These are phyloP conservation scores for Mellivora capensis DNA, from an alignment of 2,113 vertebrate genomes.

Conservation along the genomic window DNA sequence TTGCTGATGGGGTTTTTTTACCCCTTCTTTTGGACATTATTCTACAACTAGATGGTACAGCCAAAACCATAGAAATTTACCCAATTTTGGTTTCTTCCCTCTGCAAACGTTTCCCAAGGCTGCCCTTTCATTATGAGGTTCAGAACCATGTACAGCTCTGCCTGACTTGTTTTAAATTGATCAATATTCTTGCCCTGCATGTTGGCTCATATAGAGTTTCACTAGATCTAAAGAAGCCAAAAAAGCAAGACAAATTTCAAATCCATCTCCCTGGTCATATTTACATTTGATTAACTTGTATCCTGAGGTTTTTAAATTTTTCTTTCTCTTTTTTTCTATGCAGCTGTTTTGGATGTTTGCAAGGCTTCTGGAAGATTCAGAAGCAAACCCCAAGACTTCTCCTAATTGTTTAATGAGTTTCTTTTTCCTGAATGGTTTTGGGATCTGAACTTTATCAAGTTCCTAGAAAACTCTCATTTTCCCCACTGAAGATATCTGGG, in stretches of 20 bases:
- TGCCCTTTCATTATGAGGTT: not conserved
- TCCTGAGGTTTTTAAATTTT: not conserved
- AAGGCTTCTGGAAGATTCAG: not conserved
- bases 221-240: not conserved
- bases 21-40: not conserved
- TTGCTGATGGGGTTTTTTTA: not conserved
- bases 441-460: not conserved
- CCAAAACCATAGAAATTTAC: not conserved
- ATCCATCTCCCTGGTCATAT: not conserved
- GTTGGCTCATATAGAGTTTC: not conserved
- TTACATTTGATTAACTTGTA: constrained; percentile 6
- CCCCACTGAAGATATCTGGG: not conserved
- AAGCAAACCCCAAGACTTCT: not conserved
- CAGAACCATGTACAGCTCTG: not conserved
- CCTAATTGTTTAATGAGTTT: not conserved
- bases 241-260: not conserved
- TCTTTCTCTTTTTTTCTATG: not conserved
- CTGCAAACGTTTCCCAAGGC: not conserved
- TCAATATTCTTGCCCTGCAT: not conserved
- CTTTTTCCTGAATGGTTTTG: not conserved
- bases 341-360: not conserved
- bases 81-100: not conserved
- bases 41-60: not conserved
- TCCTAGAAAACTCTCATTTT: not conserved
- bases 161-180: not conserved